phyloP scores from a whole-genome alignment of 2,113 vertebrate species.

The Scatophagus argus region DNA sequence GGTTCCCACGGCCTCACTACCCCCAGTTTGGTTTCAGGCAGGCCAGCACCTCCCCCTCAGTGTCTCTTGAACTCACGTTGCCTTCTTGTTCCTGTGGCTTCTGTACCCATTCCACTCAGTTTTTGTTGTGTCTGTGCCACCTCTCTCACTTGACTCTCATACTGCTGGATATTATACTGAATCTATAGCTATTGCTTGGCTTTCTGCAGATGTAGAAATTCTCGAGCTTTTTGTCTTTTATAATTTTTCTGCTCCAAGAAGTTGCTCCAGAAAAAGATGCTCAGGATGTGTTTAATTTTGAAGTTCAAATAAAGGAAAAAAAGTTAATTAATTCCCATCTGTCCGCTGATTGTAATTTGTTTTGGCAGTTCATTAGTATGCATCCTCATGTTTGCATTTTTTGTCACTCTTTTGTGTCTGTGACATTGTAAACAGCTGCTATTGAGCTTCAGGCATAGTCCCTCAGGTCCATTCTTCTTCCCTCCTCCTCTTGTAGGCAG shows the following conservation, averaged over 20 bases:
- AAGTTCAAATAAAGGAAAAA: slow-evolving; percentile 37
- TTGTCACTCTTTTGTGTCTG: slow-evolving; percentile 72
- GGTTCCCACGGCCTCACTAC: slow-evolving; percentile 84
- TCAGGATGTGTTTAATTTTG: slow-evolving; percentile 21
- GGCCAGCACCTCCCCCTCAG: slow-evolving; percentile 89
- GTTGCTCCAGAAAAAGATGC: slow-evolving; percentile 24
- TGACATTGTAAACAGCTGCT: slow-evolving; percentile 85
- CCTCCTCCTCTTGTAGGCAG: slow-evolving; percentile 66
- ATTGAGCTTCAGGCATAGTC: slow-evolving; percentile 80
- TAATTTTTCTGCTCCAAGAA: slow-evolving; percentile 24
- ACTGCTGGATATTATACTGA: slow-evolving; percentile 84
- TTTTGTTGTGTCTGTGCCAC: slow-evolving; percentile 92
- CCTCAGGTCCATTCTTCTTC: slow-evolving; percentile 73
- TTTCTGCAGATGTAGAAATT: slow-evolving; percentile 59
- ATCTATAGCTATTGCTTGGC: slow-evolving; percentile 66
- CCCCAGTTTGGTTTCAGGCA: slow-evolving; percentile 82
- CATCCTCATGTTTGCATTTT: slow-evolving; percentile 80
- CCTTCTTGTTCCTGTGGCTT: slow-evolving; percentile 68
- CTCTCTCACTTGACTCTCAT: slow-evolving; percentile 87
- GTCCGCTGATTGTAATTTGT: slow-evolving; percentile 78
- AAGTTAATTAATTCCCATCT: slow-evolving; percentile 67
- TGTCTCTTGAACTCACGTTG: slow-evolving; percentile 72
- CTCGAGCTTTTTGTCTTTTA: slow-evolving; percentile 40
- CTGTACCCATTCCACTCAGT: slow-evolving; percentile 87
- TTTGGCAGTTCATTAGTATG: slow-evolving; percentile 81